These are phyloP conservation scores for Callinectes sapidus DNA, from an alignment of 2,888 invertebrate genomes.

Conservation along the genomic window DNA sequence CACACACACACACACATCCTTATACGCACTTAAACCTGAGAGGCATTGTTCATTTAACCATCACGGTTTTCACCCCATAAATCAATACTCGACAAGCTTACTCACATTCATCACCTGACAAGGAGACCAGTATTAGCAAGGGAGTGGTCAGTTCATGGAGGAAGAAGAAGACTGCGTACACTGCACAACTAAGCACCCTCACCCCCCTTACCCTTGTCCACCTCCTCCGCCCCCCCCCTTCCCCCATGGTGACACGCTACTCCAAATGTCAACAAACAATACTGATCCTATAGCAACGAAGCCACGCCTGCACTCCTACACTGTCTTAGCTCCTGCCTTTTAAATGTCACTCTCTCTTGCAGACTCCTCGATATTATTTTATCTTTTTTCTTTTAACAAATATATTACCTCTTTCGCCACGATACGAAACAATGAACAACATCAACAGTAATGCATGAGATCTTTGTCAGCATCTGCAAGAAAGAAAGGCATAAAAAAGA, in stretches of 20 bases:
- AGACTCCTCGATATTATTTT: too few relatives aligned
- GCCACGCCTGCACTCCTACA: not conserved
- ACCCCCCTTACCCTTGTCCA: too few relatives aligned
- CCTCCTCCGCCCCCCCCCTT: not conserved
- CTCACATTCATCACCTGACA: not conserved
- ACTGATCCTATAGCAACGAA: not conserved
- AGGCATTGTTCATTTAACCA: not conserved
- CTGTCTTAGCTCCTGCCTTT: not conserved
- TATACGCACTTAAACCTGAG: not conserved
- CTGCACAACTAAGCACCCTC: not conserved
- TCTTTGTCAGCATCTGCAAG: too few relatives aligned
- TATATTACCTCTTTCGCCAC: too few relatives aligned
- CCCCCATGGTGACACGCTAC: not conserved
- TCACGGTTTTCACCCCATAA: not conserved
- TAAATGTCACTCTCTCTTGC: not conserved
- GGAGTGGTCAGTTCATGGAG: not conserved
- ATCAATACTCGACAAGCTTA: not conserved
- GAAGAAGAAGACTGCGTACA: not conserved
- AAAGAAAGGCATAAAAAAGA: too few relatives aligned
- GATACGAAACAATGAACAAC: too few relatives aligned
- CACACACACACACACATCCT: not conserved
- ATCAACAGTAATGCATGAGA: too few relatives aligned
- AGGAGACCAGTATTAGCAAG: not conserved
- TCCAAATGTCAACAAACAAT: not conserved
- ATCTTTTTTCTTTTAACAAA: too few relatives aligned